These are phyloP conservation scores for Drosophila melanogaster DNA, from an alignment of 1,140 invertebrate species.

Conservation along the genomic window DNA sequence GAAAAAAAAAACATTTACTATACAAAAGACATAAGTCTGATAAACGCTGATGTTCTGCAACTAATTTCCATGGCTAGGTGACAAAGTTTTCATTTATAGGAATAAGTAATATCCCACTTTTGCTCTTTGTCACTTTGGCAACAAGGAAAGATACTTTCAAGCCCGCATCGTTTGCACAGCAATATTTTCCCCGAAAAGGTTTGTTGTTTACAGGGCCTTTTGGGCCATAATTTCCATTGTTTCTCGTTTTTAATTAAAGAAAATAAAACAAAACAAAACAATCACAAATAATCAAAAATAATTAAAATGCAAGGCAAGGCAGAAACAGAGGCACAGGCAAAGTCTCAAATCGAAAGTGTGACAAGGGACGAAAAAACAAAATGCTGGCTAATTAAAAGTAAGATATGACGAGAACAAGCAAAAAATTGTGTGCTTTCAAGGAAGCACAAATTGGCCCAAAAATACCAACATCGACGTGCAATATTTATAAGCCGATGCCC, in stretches of 20 bases:
- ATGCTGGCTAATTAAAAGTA: constrained; percentile 54
- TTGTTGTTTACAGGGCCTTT: constrained; percentile 35
- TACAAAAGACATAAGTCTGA: constrained; percentile 20
- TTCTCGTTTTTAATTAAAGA: constrained; percentile 57
- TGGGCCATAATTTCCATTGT: constrained; percentile 52
- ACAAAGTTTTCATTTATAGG: background rate
- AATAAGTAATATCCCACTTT: background rate
- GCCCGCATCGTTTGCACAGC: constrained; percentile 25
- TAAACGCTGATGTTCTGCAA: constrained; percentile 33
- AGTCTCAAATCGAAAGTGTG: constrained; percentile 35
- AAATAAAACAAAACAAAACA: constrained; percentile 50
- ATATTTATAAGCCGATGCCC: constrained; percentile 16
- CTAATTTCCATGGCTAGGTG: constrained; percentile 37
- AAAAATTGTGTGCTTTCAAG: constrained; percentile 32
- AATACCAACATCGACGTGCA: constrained; percentile 9
- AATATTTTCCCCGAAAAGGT: constrained; percentile 19
- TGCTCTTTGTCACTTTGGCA: background rate
- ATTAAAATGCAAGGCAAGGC: constrained; percentile 45
- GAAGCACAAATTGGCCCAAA: constrained; percentile 44
- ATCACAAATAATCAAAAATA: constrained; percentile 49
- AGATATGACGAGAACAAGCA: constrained; percentile 48
- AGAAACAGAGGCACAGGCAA: constrained; percentile 17
- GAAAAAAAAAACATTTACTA: background rate
- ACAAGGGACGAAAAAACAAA: constrained; percentile 29
- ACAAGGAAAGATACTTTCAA: background rate